phyloP scores from a whole-genome alignment of 2,797 vertebrate genomes.

The Sylvilagus floridanus region DNA sequence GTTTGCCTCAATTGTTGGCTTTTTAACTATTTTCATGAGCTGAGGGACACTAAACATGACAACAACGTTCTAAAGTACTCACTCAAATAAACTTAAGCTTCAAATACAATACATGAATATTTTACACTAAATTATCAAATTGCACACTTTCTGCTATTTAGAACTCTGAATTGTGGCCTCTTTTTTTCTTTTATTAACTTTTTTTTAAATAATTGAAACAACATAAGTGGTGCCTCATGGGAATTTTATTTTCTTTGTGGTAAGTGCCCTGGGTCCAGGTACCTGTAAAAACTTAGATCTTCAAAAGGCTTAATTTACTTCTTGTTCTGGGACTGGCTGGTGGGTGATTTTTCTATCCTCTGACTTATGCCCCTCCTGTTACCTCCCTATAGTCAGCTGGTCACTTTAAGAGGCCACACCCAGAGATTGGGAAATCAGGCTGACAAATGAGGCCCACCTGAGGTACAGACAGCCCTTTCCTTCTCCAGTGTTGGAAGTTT shows the following conservation, averaged over 20 bases:
- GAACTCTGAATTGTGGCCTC: not conserved
- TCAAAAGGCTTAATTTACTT: conserved; percentile 34
- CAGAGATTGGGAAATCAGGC: not conserved
- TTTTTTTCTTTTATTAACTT: not conserved
- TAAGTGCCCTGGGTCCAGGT: conserved; percentile 34
- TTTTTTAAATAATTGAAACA: conserved; percentile 10
- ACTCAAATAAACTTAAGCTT: conserved; percentile 52
- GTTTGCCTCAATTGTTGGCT: conserved; percentile 7
- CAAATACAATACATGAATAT: conserved; percentile 26
- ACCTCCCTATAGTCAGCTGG: not conserved
- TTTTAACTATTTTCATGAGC: conserved; percentile 50
- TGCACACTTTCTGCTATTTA: not conserved
- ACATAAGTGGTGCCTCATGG: not conserved
- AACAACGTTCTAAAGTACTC: not conserved
- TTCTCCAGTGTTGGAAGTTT: not conserved
- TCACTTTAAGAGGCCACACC: not conserved
- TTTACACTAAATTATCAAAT: conserved; percentile 19
- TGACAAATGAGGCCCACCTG: not conserved
- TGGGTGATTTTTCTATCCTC: conserved; percentile 29
- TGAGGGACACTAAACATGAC: not conserved
- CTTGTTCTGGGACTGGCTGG: not conserved
- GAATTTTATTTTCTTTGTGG: conserved; percentile 47
- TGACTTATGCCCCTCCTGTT: not conserved
- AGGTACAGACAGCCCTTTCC: not conserved
- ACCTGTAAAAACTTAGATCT: conserved; percentile 36